Evolutionary conservation across 2,888 invertebrate genomes (phyloP).

Genomic region (Masnerella sp.): DNA sequence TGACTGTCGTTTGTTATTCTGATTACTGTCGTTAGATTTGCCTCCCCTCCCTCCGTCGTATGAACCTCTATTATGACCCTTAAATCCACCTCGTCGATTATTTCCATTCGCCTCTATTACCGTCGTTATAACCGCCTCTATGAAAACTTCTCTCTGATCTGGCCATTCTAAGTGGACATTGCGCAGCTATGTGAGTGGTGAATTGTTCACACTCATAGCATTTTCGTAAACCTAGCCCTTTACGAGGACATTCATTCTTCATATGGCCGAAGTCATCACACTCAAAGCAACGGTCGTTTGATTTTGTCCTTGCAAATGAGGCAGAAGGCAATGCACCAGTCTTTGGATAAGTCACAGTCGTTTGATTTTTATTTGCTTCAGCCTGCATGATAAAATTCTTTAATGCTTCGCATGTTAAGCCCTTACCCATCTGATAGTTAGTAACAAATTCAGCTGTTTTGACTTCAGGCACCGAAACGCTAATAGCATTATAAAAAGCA

Average conservation of each 20-base stretch:
- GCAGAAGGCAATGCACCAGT: not conserved
- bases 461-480: not conserved
- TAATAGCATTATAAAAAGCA: not conserved
- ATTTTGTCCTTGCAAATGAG: no score
- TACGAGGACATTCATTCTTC: conserved; percentile 7
- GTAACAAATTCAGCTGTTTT: not conserved
- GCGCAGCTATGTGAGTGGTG: conserved; percentile 3
- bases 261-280: not conserved
- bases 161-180: conserved; percentile 1
- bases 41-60: no score
- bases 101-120: conserved; percentile 3
- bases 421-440: not conserved
- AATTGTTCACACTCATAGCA: conserved; percentile 15
- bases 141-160: not conserved
- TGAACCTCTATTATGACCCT: no score
- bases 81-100: not conserved
- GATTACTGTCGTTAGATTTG: conserved; percentile 1
- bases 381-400: not conserved
- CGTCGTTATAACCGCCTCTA: no score
- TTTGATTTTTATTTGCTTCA: not conserved
- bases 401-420: not conserved
- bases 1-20: not conserved
- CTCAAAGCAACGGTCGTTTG: not conserved
- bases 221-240: not conserved
- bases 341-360: not conserved